These are phyloP conservation scores for Trimorus sp. DNA, from an alignment of 2,888 invertebrate species.

Conservation along the genomic window DNA sequence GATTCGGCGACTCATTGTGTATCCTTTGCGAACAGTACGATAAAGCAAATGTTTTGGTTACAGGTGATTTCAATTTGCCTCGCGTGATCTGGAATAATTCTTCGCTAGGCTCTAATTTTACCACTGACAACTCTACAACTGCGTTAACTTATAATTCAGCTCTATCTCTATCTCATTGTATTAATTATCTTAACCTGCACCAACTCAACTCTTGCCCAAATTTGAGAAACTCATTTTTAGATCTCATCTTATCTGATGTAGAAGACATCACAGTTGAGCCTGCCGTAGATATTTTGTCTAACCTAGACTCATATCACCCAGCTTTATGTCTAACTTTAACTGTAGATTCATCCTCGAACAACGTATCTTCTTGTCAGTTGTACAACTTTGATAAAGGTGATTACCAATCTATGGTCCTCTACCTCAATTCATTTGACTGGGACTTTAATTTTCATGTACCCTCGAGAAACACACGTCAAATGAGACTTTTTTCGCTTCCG, in stretches of 20 bases:
- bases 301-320: conserved; percentile 4
- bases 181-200: conserved; percentile 20
- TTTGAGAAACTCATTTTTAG: conserved; percentile 8
- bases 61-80: conserved; percentile 13
- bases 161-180: no score
- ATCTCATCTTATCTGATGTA: conserved; percentile 10
- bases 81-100: conserved; percentile 12
- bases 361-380: no score
- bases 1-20: background rate
- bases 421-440: no score
- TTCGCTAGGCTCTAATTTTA: no score
- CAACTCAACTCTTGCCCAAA: conserved; percentile 7
- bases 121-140: background rate
- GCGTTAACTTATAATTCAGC: background rate
- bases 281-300: conserved; percentile 1
- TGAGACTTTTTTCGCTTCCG: no score
- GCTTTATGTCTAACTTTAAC: conserved; percentile 1
- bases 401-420: no score
- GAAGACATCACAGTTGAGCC: background rate
- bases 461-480: no score
- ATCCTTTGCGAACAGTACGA: no score
- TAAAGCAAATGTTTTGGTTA: no score
- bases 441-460: no score
- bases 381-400: no score
- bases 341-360: no score